phyloP scores from a whole-genome alignment of 2,797 vertebrate species.

The Neosilurus hyrtlii region DNA sequence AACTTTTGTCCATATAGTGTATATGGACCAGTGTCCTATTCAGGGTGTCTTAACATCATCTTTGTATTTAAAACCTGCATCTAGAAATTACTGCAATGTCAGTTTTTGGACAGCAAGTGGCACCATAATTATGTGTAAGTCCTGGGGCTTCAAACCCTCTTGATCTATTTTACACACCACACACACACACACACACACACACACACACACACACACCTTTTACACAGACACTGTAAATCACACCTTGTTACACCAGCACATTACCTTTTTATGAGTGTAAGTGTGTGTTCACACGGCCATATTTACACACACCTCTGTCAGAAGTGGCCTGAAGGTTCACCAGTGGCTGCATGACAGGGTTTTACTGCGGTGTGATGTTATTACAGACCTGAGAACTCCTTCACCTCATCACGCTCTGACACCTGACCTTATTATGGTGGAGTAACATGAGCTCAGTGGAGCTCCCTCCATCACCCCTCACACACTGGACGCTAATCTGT shows the following conservation, averaged over 20 bases:
- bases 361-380: slow-evolving; percentile 15
- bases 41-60: not conserved
- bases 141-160: not conserved
- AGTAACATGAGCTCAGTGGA: not conserved
- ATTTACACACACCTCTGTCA: slow-evolving; percentile 5
- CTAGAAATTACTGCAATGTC: not conserved
- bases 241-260: slow-evolving; percentile 11
- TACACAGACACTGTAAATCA: not conserved
- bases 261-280: slow-evolving; percentile 1
- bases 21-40: not conserved
- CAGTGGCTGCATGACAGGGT: not conserved
- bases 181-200: slow-evolving; percentile 9
- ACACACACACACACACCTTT: slow-evolving; percentile 13
- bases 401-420: not conserved
- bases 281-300: not conserved
- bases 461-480: not conserved
- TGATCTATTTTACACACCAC: not conserved
- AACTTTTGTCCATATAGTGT: not conserved
- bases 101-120: not conserved
- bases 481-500: not conserved
- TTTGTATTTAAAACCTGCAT: not conserved
- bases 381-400: not conserved
- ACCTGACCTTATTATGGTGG: not conserved
- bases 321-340: slow-evolving; percentile 2
- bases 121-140: not conserved